A percentile compares a stretch with the other conserved stretches of the same genome.
Conservation (phyloP, 1,140 invertebrate species). For the Lasioglossum albipes region DNA sequence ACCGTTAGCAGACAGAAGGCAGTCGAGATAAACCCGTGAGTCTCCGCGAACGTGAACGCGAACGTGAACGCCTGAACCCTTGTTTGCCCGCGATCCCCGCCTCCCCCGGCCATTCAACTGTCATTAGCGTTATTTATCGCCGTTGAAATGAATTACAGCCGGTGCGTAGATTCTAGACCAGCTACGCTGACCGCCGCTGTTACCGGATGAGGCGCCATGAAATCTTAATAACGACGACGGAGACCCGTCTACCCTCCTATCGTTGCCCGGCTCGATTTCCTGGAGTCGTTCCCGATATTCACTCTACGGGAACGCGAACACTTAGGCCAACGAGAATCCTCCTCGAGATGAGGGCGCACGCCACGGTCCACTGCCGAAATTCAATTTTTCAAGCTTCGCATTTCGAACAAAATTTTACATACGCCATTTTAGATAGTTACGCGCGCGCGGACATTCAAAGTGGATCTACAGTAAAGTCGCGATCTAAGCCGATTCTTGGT, state of each 20-base stretch:
- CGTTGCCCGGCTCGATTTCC: not conserved
- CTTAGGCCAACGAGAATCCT: too few relatives aligned
- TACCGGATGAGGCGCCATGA: conserved; percentile 42
- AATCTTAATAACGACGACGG: conserved; percentile 54
- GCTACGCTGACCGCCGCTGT: conserved; percentile 17
- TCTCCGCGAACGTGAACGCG: conserved; percentile 2
- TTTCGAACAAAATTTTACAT: too few relatives aligned
- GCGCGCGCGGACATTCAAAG: too few relatives aligned
- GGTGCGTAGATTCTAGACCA: conserved; percentile 28
- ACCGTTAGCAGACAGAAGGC: conserved; percentile 13
- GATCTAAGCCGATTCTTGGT: too few relatives aligned
- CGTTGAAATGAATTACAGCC: conserved; percentile 41
- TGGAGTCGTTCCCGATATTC: not conserved
- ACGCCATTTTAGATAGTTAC: too few relatives aligned
- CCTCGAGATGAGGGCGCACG: too few relatives aligned
- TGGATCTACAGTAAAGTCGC: too few relatives aligned
- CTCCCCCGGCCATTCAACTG: conserved; percentile 50
- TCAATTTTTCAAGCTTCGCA: too few relatives aligned
- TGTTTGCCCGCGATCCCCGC: conserved; percentile 23
- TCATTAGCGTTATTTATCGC: conserved; percentile 59
- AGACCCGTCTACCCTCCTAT: not conserved
- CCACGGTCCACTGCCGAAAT: too few relatives aligned
- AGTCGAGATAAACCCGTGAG: not conserved
- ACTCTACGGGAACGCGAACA: not conserved
- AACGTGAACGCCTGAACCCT: conserved; percentile 16